Base-by-base conservation (phyloP, 2,888 invertebrate species). In the Gasteruption jaculator region DNA sequence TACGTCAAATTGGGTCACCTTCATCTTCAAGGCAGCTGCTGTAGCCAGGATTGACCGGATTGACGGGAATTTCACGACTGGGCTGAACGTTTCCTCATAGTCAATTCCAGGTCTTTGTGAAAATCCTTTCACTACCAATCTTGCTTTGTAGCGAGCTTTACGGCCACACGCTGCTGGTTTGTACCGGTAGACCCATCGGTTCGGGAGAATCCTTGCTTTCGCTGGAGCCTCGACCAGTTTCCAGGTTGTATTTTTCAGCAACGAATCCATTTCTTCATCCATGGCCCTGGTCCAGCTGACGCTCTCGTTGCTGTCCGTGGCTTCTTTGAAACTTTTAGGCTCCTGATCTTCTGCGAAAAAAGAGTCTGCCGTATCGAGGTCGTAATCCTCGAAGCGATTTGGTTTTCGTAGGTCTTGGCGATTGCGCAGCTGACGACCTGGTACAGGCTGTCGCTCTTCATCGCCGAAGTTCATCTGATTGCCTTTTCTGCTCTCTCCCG, bases 51-150 rank as follows among this genome's bases (percentile, higher is more conserved):
- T 39, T 2, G 44, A 19, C 29, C 58, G 33, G 20, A 61, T 50
- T 5, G 61, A 54, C 14, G 54, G 53, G 19, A 53, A 52, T 34
- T 54, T 47, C 1, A 49, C 57, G 2, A 61, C 61, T 19, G 62
- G 61, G 36, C 58, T 55, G 32, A 58, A 61, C 3, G 56, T 62
- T 47, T 66, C 55, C 14, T 54, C 36, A 42, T 55, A 62, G 38
- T 63, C 57, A 5, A 56, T 34, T 8, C 59, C 59, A 34, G 34
- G 18, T 7, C 40, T 43, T 43, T 61, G 57, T 8, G 29, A 24
- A 29, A 43, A 58, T 6, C 61, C 58, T 27, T 50, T 41, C 3
- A 50, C 56, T 21, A 60, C 60, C 4, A 61, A 48, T 22, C 62
- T 35, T 14, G 56, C 62, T 38, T 59, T 64, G 50, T 48, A 57